Base-by-base conservation (phyloP, 1,140 invertebrate genomes). In the Trissolcus basalis region DNA sequence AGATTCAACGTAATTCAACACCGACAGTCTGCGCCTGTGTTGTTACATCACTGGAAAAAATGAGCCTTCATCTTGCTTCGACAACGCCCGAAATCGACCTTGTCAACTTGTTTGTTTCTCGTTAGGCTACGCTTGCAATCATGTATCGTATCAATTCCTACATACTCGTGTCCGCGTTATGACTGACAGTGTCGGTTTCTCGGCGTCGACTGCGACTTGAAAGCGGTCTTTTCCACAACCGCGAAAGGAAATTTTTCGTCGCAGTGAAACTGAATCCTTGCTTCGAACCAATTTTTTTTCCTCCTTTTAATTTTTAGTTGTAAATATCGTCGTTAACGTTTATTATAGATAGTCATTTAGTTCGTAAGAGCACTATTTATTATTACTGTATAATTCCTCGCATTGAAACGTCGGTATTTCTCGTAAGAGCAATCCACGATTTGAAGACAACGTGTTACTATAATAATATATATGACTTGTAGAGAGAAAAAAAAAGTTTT, bases 1-100 rank as follows among this genome's bases (percentile, higher is more conserved):
- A 67, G 82, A 88, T 13, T 84, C 85, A 12, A 82, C 82, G 59
- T 86, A 87, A 86, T 27, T 27, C 19, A 27, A 27, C 19, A 27
- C 19, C 19, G 19, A n/a, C n/a, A n/a, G n/a, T n/a, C n/a, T n/a
- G n/a, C n/a, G n/a, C n/a, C n/a, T n/a, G 19, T 3, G 2, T 27
- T 27, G 19, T 27, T 27, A 27, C 19, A 6, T 27, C 2, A 27
- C 1, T 27, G 19, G 1, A 27, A 27, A 27, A 27, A 27, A 27
- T 3, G 1, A 1, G 19, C 19, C 19, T 27, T 1, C 19, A 27
- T 27, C 19, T 27, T 27, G 19, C 19, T 27, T 27, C 39, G 54
- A 60, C 44, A 64, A 65, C 51, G 56, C 35, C 35, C 27, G 32
- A 53, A 67, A 56, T 35, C 14, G 44, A 56, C 41, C 41, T 14